Evolutionary conservation across 2,113 vertebrate species (phyloP), one percentile per base, ranked within the genome.

Genomic region (Orcinus orca): DNA sequence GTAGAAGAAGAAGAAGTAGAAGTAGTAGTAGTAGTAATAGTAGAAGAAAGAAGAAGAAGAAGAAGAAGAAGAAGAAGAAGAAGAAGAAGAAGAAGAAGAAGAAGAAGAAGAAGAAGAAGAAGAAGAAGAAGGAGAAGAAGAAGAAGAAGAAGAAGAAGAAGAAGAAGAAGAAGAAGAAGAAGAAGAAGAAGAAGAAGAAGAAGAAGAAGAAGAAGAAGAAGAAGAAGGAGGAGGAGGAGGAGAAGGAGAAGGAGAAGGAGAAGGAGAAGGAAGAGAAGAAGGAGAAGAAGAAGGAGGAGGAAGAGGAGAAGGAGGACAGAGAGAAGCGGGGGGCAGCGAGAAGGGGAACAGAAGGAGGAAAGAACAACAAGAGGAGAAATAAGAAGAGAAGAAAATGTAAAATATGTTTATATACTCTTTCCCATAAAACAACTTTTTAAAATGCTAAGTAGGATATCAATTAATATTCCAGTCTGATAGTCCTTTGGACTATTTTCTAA

Each of bases 291-390:
- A 1, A 25, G 8, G 9, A 70, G 6, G 9, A 53, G 14, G 33
- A 13, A 17, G 26, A 33, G 31, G 17, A 67, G 14, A 15, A 50
- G 47, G 23, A 31, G 15, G 47, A 47, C 47, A 68, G 33, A 36
- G 6, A 4, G 4, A 11, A 7, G 13, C 1, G 8, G 2, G 26
- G 18, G 3, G 1, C 2, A 2, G 47, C 0, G 47, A 47, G 47
- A 47, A 47, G 47, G 47, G 47, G 47, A 47, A 47, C 47, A 47
- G 47, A 47, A 47, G 47, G 47, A 47, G 47, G 11, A 47, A 47
- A 47, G 47, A 47, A 13, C 47, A 47, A 50, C 47, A 25, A 7
- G 9, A 63, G 23, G 41, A 76, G 31, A 33, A 20, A 44, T 14
- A 60, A 71, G 10, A 70, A 23, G 20, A 73, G 73, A 71, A 88